These are phyloP conservation scores for Neocloeon triangulifer DNA, from an alignment of 1,140 invertebrate genomes.

Conservation along the genomic window DNA sequence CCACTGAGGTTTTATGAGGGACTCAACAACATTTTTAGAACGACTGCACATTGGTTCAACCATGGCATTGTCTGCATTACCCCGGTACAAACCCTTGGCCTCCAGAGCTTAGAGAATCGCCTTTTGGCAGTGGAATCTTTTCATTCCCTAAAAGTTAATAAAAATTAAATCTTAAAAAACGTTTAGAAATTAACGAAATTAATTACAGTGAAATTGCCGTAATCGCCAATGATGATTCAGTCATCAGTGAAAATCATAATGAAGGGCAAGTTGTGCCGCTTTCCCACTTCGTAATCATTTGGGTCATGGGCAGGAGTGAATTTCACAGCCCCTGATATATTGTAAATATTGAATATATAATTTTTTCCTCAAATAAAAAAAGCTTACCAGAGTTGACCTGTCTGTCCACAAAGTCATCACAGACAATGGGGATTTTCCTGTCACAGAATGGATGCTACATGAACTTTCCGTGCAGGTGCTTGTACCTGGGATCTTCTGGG, in stretches of 20 bases:
- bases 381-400: conserved; percentile 91
- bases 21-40: conserved; percentile 95
- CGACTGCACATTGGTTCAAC: conserved; percentile 91
- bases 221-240: conserved; percentile 66
- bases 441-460: conserved; percentile 68
- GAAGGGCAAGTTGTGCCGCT: conserved; percentile 71
- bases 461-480: conserved; percentile 63
- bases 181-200: too few relatives aligned
- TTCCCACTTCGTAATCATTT: conserved; percentile 94
- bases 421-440: conserved; percentile 63
- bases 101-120: conserved; percentile 60
- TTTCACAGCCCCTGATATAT: conserved; percentile 77
- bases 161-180: conserved; percentile 3
- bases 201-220: conserved; percentile 65
- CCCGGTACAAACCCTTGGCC: conserved; percentile 53
- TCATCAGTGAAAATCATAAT: conserved; percentile 85
- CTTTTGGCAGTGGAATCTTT: conserved; percentile 78
- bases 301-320: conserved; percentile 96
- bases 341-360: too few relatives aligned
- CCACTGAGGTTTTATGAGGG: conserved; percentile 95
- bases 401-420: conserved; percentile 81
- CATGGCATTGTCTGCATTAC: conserved; percentile 83
- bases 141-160: conserved; percentile 68
- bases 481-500: conserved; percentile 66
- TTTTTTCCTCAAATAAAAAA: too few relatives aligned